Conservation (phyloP, 2,113 vertebrate species). For the Neolamprologus hecqui region DNA sequence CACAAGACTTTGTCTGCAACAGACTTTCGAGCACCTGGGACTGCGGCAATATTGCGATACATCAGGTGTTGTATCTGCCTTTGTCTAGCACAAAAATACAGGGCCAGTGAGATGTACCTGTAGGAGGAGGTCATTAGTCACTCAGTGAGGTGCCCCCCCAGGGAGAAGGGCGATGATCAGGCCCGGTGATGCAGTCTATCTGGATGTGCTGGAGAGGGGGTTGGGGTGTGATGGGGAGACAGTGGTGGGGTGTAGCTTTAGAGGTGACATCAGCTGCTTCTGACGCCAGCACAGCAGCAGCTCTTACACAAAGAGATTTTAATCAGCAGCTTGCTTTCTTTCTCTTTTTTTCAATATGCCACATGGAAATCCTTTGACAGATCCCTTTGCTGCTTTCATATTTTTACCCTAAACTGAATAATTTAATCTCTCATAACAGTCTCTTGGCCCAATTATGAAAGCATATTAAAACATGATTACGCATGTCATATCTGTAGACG, state of each 20-base stretch:
- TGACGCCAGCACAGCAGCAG: slow-evolving; percentile 42
- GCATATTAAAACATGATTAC: neutral
- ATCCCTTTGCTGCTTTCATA: neutral
- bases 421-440: neutral
- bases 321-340: neutral
- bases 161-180: neutral
- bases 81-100: neutral
- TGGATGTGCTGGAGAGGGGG: neutral
- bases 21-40: neutral
- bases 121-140: slow-evolving; percentile 14
- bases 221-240: neutral
- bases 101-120: neutral
- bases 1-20: neutral
- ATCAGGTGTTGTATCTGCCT: neutral
- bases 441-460: neutral
- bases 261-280: slow-evolving; percentile 45
- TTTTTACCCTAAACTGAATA: neutral
- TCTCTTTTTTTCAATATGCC: neutral
- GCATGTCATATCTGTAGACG: neutral
- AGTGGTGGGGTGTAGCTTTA: neutral
- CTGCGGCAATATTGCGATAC: neutral
- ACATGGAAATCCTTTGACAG: neutral
- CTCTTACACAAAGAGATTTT: neutral
- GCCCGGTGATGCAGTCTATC: slow-evolving; percentile 7
- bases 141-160: neutral